Evolutionary conservation across 2,888 invertebrate species (phyloP), one percentile per base, ranked within the genome.

Genomic region (Sclerodermus sp.): DNA sequence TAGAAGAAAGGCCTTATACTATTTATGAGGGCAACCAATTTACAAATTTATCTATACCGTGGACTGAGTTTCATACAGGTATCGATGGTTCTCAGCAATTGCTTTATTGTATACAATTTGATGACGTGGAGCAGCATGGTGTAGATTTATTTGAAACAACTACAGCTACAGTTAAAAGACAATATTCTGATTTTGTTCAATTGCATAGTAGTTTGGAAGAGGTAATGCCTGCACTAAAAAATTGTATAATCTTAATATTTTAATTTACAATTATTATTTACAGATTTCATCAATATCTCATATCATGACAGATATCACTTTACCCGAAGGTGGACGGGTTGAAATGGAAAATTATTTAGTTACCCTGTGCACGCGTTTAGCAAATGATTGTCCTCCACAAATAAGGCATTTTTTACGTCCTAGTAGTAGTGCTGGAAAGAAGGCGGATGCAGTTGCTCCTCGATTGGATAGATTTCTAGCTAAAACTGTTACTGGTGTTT

Each of bases 401-500:
- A 49, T 76, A 13, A 67, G 76, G 32, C 73, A 74, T 46, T 76
- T 76, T 42, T 55, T 76, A 42, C 55, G 72, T 18, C 58, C 83
- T 72, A 69, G 70, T 73, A 72, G 70, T 49, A 63, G 62, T 12
- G 59, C 64, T 15, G 62, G 69, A 10, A 76, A 76, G 57, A 31
- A 79, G 78, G 36, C 84, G 76, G 77, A 84, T 77, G 60, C 82
- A 74, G 81, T 84, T 79, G 73, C 71, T 76, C 62, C 77, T 77
- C 23, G 84, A 79, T 71, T 84, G 43, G 82, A 82, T 67, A 85
- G 89, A 78, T 79, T 89, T 70, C 83, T 90, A 68, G 87, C 88
- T 0, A 87, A 88, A 70, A 90, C 89, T 0, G 88, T 90, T 58
- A 90, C 88, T 1, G 90, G 89, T 0, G 88, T 91, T 56, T 87